Conservation (phyloP, 2,888 invertebrate species). For the Laspeyria flexula region DNA sequence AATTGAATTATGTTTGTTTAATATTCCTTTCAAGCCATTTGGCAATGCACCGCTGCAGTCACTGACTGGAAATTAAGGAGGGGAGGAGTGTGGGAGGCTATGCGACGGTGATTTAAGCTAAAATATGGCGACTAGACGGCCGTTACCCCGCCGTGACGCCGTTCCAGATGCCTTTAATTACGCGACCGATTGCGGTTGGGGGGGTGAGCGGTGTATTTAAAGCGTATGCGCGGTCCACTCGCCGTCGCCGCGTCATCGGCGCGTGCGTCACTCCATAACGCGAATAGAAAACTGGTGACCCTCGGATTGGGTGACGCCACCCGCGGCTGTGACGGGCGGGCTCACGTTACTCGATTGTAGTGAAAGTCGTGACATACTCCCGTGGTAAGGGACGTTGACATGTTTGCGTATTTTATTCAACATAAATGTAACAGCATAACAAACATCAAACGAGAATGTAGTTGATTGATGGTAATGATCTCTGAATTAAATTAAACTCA, state of each 20-base stretch:
- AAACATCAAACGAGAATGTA: not conserved
- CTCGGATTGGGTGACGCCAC: conserved; percentile 71
- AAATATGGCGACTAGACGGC: conserved; percentile 69
- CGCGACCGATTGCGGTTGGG: conserved; percentile 51
- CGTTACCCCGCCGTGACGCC: conserved; percentile 57
- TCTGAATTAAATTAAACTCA: not conserved
- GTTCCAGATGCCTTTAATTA: conserved; percentile 72
- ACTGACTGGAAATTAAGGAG: conserved; percentile 35
- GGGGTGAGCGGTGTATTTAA: conserved; percentile 54
- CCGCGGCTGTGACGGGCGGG: conserved; percentile 61
- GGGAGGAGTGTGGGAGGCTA: conserved; percentile 23
- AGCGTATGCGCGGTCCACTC: conserved; percentile 57
- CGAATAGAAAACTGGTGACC: conserved; percentile 81
- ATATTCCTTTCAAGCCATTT: conserved; percentile 57
- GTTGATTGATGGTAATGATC: not conserved
- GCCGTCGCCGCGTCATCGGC: conserved; percentile 66
- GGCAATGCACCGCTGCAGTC: conserved; percentile 57
- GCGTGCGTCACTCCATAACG: conserved; percentile 78
- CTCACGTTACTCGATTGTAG: conserved; percentile 59
- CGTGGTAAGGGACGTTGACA: conserved; percentile 5
- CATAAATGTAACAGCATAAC: conserved; percentile 1
- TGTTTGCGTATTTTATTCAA: conserved; percentile 5
- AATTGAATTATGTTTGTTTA: too few species aligned
- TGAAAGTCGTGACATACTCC: conserved; percentile 50
- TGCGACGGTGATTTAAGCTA: conserved; percentile 53